Percentiles rank a stretch among this genome's conserved stretches.
Evolutionary conservation across 2,113 vertebrate species (phyloP).

Genomic region (Lagopus muta): DNA sequence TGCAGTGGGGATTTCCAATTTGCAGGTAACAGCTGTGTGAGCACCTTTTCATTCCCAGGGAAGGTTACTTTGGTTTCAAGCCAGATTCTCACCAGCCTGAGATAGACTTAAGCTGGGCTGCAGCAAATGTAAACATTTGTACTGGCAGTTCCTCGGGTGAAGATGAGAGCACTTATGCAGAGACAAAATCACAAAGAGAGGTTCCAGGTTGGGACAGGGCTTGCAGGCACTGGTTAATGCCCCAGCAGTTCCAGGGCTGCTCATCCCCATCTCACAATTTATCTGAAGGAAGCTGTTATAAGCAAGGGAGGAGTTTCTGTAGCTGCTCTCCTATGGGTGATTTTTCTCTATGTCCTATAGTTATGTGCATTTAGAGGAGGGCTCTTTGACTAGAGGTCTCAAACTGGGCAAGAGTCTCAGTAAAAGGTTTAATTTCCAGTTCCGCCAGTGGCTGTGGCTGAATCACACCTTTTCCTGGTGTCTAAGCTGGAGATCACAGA

Average conservation of each 20-base stretch:
- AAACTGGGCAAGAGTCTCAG: not conserved
- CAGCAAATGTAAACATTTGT: not conserved
- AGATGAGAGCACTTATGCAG: not conserved
- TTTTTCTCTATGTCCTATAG: not conserved
- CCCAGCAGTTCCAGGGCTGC: not conserved
- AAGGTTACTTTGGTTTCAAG: not conserved
- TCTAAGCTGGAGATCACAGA: not conserved
- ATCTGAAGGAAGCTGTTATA: not conserved
- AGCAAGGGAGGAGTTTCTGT: not conserved
- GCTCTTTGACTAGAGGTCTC: not conserved
- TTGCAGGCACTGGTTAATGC: not conserved
- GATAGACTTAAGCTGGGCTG: not conserved
- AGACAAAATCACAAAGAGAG: not conserved
- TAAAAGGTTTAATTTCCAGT: not conserved
- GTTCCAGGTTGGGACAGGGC: not conserved
- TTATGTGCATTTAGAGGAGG: not conserved
- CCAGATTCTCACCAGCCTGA: not conserved
- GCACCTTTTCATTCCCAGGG: not conserved
- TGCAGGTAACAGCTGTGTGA: conserved; percentile 84
- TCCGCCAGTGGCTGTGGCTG: not conserved
- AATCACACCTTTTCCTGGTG: not conserved
- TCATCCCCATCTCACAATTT: not conserved
- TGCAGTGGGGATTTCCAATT: conserved; percentile 90
- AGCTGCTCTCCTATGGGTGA: no score
- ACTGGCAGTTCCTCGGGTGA: not conserved